phyloP scores from a whole-genome alignment of 1,140 invertebrate genomes.

The Trichonephila inaurata region DNA sequence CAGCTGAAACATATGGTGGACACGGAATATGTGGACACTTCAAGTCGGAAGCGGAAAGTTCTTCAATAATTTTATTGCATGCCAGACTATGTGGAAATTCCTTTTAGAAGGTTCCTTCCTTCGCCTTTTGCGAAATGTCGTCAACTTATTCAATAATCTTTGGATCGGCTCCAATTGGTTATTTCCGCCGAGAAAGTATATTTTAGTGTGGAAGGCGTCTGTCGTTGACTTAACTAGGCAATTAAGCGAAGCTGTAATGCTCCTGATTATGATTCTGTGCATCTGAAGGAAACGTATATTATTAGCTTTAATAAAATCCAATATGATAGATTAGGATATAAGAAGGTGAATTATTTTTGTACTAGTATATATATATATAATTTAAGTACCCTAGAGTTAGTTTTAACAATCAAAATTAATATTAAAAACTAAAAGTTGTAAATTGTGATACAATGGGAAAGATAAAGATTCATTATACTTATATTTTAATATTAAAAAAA shows the following conservation, averaged over 20 bases:
- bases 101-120: not conserved
- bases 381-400: no score
- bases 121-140: slow-evolving; percentile 21
- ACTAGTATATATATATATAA: no score
- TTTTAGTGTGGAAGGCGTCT: not conserved
- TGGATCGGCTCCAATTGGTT: slow-evolving; percentile 30
- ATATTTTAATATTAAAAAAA: no score
- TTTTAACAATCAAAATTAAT: no score
- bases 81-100: not conserved
- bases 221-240: slow-evolving; percentile 3
- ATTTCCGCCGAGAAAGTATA: not conserved
- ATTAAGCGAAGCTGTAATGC: not conserved
- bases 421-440: no score
- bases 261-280: no score
- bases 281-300: not conserved
- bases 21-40: slow-evolving; percentile 20
- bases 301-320: not conserved
- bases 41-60: not conserved
- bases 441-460: no score
- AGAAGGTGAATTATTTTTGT: not conserved
- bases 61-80: slow-evolving; percentile 23
- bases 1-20: slow-evolving; percentile 44
- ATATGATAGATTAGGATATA: not conserved
- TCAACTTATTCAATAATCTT: slow-evolving; percentile 46
- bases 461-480: no score